Evolutionary conservation across 2,888 invertebrate species (phyloP).

Genomic region (Apomyelois bistriatella): DNA sequence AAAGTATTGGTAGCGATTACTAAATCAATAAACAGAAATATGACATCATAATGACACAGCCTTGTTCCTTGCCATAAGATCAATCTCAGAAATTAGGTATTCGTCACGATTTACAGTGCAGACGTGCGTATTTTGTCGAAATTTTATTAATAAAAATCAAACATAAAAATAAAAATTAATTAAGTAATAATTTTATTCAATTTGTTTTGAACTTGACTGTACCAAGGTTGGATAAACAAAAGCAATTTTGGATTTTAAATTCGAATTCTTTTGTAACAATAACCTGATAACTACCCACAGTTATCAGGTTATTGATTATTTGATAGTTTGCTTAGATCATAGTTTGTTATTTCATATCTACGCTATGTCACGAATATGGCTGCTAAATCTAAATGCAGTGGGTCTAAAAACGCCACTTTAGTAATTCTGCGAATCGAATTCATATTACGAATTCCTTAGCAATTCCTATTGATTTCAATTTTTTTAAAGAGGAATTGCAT

Average conservation of each 20-base stretch:
- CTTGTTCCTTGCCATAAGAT: conserved; percentile 7
- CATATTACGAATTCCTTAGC: no score
- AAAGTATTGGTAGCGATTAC: neutral
- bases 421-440: no score
- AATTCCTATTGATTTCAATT: no score
- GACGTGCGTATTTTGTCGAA: neutral
- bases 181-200: neutral
- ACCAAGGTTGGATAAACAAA: neutral
- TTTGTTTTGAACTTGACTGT: conserved; percentile 1
- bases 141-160: neutral
- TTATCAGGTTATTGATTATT: no score
- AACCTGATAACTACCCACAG: no score
- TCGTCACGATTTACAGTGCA: neutral
- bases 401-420: no score
- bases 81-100: conserved; percentile 6
- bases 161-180: neutral
- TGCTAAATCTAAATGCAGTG: no score
- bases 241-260: neutral
- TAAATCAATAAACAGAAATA: conserved; percentile 4
- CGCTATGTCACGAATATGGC: no score
- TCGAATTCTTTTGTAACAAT: no score
- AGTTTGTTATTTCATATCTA: no score
- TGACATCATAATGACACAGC: conserved; percentile 14
- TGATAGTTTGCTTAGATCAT: no score
- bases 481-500: no score